Percentiles rank a stretch among this genome's conserved stretches.
phyloP scores from a whole-genome alignment of 2,888 invertebrate species.

The Phortica okadai region DNA sequence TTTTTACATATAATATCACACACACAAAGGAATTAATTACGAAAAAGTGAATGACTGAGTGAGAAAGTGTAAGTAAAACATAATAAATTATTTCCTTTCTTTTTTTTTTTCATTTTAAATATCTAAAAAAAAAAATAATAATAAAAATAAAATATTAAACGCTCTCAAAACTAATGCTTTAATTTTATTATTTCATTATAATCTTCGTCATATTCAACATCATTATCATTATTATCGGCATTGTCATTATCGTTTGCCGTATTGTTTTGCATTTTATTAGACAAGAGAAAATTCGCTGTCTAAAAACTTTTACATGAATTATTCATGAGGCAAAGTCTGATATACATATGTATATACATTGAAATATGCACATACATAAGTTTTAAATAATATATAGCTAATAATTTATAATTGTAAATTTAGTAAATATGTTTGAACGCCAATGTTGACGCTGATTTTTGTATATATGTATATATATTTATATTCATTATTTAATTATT shows the following conservation, averaged over 20 bases:
- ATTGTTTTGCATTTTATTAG: constrained; percentile 21
- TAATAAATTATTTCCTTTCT: constrained; percentile 21
- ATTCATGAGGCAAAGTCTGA: constrained; percentile 25
- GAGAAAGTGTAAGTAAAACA: background rate
- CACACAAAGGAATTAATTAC: constrained; percentile 30
- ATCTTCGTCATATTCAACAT: constrained; percentile 7
- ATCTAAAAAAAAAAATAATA: background rate
- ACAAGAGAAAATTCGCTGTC: constrained; percentile 9
- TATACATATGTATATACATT: constrained; percentile 18
- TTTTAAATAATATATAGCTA: constrained; percentile 18
- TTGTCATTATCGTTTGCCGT: background rate
- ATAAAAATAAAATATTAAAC: background rate
- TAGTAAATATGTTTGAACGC: background rate
- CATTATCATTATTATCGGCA: background rate
- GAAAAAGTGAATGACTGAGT: constrained; percentile 1
- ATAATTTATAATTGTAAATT: background rate
- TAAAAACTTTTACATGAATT: constrained; percentile 7
- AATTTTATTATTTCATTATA: constrained; percentile 30
- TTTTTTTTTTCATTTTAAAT: constrained; percentile 18
- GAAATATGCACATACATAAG: background rate
- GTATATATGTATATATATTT: background rate
- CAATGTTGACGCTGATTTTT: background rate
- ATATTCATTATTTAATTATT: too few species aligned
- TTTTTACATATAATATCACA: constrained; percentile 26
- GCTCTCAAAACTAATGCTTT: background rate